Evolutionary conservation across 2,113 vertebrate genomes (phyloP).

Genomic region (Ictalurus furcatus): DNA sequence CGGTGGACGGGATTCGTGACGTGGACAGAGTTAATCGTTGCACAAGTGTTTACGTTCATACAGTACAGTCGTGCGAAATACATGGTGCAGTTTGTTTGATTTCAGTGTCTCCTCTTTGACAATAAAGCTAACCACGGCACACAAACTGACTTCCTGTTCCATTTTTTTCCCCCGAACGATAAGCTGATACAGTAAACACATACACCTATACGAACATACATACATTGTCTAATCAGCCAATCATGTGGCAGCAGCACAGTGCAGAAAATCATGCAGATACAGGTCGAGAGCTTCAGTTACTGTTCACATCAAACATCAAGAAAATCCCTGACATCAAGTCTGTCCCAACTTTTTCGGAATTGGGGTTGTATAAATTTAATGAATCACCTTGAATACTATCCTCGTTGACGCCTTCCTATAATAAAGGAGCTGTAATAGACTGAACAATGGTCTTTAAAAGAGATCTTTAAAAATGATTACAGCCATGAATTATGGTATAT

Average conservation of each 20-base stretch:
- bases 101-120: constrained; percentile 21
- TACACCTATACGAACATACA: neutral
- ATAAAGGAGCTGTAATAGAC: neutral
- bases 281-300: too few relatives aligned
- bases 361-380: too few relatives aligned
- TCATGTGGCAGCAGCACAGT: too few relatives aligned
- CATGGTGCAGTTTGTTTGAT: constrained; percentile 31
- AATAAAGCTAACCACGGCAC: constrained; percentile 32
- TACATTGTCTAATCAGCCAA: too few relatives aligned
- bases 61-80: constrained; percentile 15
- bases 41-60: neutral
- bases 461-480: neutral
- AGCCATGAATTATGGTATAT: neutral
- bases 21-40: neutral
- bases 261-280: too few relatives aligned
- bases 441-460: neutral
- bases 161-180: neutral
- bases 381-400: too few relatives aligned
- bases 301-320: too few relatives aligned
- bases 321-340: too few relatives aligned
- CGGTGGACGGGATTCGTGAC: neutral
- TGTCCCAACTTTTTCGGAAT: too few relatives aligned
- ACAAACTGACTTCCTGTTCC: neutral
- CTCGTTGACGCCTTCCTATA: neutral
- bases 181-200: neutral